A percentile compares a stretch with the other conserved stretches of the same genome.
These are phyloP conservation scores for Tricholauxania praeusta DNA, from an alignment of 2,888 invertebrate species.

Conservation along the genomic window DNA sequence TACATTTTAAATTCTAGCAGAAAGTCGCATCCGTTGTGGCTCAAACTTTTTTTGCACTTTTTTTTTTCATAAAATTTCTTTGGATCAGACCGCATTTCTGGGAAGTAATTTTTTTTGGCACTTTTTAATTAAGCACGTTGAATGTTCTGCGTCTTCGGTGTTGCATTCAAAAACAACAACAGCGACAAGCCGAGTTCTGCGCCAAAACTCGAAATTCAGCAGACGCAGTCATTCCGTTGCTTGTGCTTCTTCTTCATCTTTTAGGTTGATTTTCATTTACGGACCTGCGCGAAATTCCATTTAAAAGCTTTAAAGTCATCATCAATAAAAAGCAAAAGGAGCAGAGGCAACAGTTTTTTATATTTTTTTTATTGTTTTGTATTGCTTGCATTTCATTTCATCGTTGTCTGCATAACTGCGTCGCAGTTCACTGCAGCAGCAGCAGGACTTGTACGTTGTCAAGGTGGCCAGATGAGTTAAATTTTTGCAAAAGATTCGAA, in stretches of 20 bases:
- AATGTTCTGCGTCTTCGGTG: neutral
- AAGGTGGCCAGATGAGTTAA: no score
- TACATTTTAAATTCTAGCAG: no score
- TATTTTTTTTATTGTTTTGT: slow-evolving; percentile 23
- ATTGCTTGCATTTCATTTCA: slow-evolving; percentile 23
- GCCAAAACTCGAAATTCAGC: slow-evolving; percentile 21
- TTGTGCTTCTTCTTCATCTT: neutral
- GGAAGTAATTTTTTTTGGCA: slow-evolving; percentile 40
- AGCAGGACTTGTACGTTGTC: slow-evolving; percentile 9
- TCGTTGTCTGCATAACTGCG: slow-evolving; percentile 30
- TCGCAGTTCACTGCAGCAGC: slow-evolving; percentile 8
- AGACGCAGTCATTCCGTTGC: slow-evolving; percentile 3
- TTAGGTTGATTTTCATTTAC: neutral
- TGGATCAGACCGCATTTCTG: slow-evolving; percentile 40
- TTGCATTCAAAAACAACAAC: neutral
- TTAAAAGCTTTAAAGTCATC: slow-evolving; percentile 36
- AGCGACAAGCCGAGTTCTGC: slow-evolving; percentile 10
- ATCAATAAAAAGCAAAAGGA: slow-evolving; percentile 1
- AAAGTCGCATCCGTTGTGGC: neutral
- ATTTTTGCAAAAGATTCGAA: no score
- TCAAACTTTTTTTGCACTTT: neutral
- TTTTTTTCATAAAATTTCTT: slow-evolving; percentile 7
- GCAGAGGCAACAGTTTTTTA: slow-evolving; percentile 33
- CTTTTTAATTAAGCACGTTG: slow-evolving; percentile 45
- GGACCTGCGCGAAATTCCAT: slow-evolving; percentile 44